Base-by-base conservation (phyloP, 2,113 vertebrate genomes). In the Scolopax mira region DNA sequence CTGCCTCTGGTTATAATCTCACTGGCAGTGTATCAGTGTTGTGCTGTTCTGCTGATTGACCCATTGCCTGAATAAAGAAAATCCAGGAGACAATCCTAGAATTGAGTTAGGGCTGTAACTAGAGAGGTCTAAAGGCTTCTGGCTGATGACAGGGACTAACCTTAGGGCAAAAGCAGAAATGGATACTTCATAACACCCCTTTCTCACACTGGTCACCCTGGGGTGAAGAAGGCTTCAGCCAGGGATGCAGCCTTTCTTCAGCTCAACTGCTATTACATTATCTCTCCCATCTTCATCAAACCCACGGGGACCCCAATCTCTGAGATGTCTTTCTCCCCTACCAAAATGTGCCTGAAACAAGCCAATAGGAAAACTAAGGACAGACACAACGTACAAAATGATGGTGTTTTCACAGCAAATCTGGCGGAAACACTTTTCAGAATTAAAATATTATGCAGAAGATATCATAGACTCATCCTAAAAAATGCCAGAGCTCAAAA, bases 271-370 rank as follows among this genome's bases (percentile, higher is more conserved):
- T 78, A 7, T n/a, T 48, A 37, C 37, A n/a, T 9, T n/a, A 22
- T 27, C 42, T 74, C 52, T 88, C 7, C 21, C 39, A 74, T 23
- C 79, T 83, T 49, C 49, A 90, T 39, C n/a, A 80, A 42, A 57
- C 14, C 19, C 28, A 1, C 4, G 58, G 18, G 13, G 52, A 37
- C 7, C 5, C 8, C 1, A 0, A 8, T 61, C 33, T 77, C 77
- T 44, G 35, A 79, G 42, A 52, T 18, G 18, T 18, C 33, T 58
- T 55, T 21, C 9, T 14, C 30, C 18, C 9, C 33, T 28, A 67
- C 31, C 13, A 54, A 73, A 70, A 85, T 10, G 7, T 41, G 35
- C 80, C 33, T 92, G 54, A 85, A 92, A 92, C 10, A 11, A 48
- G 62, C 21, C 75, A 88, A 67, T 2, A 79, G 42, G 33, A 79